Evolutionary conservation across 2,797 vertebrate species (phyloP), one percentile per base, ranked within the genome.

Genomic region (Heliangelus exortis): DNA sequence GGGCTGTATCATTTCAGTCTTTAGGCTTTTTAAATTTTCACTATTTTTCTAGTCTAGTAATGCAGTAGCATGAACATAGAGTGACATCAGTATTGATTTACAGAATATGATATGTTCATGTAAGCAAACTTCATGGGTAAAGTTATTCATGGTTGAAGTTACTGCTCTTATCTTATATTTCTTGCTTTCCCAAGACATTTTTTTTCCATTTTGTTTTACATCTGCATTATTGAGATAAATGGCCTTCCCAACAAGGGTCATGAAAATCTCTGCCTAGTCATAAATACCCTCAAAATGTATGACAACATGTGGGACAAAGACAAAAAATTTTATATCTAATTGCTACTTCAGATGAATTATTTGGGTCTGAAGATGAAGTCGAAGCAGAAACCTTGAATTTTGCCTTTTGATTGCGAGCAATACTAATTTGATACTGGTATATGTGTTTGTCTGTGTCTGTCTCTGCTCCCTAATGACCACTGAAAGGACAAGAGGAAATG

Each of bases 241-340:
- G 47, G 19, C 6, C 15, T 83, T n/a, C 47, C 90, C 54, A 66
- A 12, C 25, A 57, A 63, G 28, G 57, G 71, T 87, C 50, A 53
- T 33, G 41, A 57, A 82, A 80, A 72, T 55, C 43, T 88, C 50
- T 72, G 39, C 54, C 15, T 83, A 75, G 34, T 31, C n/a, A 68
- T 91, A 91, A 85, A 93, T 85, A 68, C 45, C 75, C 28, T 41
- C 73, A 84, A 68, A 58, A 91, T 74, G 71, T 48, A 75, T 75
- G 75, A 59, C 50, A 61, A 29, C 6, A 16, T 55, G 39, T 62
- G 19, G 39, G 20, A 25, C 81, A 88, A 66, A 51, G 28, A 50
- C 43, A 76, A 53, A 45, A 43, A 26, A n/a, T 74, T 84, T 66
- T 51, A 39, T 62, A 26, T 74, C 21, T 89, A 33, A 11, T 41